phyloP scores from a whole-genome alignment of 2,888 invertebrate genomes.

The Tridacna gigas region DNA sequence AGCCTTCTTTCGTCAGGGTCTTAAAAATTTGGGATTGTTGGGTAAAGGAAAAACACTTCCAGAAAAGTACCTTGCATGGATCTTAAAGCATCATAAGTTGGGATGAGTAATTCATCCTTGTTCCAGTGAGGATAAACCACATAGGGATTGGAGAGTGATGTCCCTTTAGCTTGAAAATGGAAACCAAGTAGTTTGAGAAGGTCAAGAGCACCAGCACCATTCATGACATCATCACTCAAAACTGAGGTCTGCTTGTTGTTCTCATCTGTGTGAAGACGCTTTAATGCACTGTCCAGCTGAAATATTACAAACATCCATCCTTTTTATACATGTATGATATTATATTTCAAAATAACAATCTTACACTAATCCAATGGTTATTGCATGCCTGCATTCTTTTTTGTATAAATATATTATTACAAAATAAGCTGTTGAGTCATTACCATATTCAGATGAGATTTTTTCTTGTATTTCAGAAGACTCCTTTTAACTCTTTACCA shows the following conservation, averaged over 20 bases:
- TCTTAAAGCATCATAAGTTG: constrained; percentile 78
- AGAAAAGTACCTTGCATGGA: constrained; percentile 70
- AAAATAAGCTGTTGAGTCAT: too few relatives aligned
- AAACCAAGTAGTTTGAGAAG: constrained; percentile 81
- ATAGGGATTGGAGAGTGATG: constrained; percentile 73
- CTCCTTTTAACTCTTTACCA: too few relatives aligned
- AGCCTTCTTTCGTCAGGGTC: background rate
- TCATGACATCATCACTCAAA: constrained; percentile 67
- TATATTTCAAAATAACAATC: too few relatives aligned
- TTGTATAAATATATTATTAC: too few relatives aligned
- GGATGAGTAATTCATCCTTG: constrained; percentile 79
- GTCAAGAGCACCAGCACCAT: constrained; percentile 67
- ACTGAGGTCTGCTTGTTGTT: constrained; percentile 75
- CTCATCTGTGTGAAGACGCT: constrained; percentile 78
- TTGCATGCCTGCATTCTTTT: background rate
- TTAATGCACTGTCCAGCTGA: constrained; percentile 80
- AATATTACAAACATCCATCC: background rate
- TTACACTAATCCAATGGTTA: too few relatives aligned
- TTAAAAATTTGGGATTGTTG: background rate
- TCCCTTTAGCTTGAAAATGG: constrained; percentile 80
- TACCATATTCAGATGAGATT: too few relatives aligned
- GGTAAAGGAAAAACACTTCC: background rate
- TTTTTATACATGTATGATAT: too few relatives aligned
- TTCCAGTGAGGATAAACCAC: constrained; percentile 83
- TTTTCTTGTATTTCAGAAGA: too few relatives aligned